Evolutionary conservation across 1,140 invertebrate genomes (phyloP), one percentile per base, ranked within the genome.

Genomic region (Diabrotica virgifera): DNA sequence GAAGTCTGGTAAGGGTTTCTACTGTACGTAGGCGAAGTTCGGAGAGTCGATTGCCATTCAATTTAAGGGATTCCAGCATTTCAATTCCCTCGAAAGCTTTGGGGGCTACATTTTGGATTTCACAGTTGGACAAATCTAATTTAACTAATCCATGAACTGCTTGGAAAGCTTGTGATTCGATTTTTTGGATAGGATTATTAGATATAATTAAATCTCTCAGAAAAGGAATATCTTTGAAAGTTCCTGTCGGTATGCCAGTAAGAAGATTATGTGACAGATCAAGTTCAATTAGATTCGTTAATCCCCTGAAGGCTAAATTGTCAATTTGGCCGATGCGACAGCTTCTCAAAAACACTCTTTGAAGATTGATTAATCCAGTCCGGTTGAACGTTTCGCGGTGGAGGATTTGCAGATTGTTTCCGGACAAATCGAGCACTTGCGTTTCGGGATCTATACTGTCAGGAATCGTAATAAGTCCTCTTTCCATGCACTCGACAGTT

Each of bases 261-360:
- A 96, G 82, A 65, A 90, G 81, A 81, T 96, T 96, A 68, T 89
- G 83, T 36, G 91, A 93, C 5, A 96, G 81, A 78, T 96, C 93
- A 72, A 96, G 81, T 77, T 95, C 93, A 38, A 95, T 88, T 51
- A 95, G 85, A 80, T 96, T 96, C 52, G 90, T 93, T 5, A 95
- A 82, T 12, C 91, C 90, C 67, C 86, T 85, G 75, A 96, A 90
- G 5, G 94, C 93, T 62, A 87, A 80, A 55, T 88, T 84, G 77
- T 96, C 90, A 77, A 97, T 94, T 79, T 91, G 89, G 24, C 90
- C 88, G 69, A 96, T 87, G 65, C 87, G 87, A 78, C 94, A 96
- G 67, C 84, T 87, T 51, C 89, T 84, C 73, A 95, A 79, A 79
- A 91, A 94, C 36, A 96, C 86, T 72, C 90, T 86, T 80, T 96